These are phyloP conservation scores for Rhagoletis pomonella DNA, from an alignment of 1,140 invertebrate genomes.

Conservation along the genomic window DNA sequence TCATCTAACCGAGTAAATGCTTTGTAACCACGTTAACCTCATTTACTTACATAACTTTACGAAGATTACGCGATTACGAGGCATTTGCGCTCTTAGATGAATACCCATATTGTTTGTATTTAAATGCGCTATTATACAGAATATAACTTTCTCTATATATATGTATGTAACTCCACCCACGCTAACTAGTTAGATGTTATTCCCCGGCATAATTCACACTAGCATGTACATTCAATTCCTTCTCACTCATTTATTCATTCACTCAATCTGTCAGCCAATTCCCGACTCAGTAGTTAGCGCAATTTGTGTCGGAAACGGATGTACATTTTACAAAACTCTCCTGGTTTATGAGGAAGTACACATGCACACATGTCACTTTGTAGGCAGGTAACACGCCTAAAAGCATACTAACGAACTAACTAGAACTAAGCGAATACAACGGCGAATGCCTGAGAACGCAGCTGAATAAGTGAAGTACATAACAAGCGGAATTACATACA, in stretches of 20 bases:
- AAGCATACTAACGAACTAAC: neutral
- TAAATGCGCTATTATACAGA: neutral
- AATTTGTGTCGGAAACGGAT: conserved; percentile 48
- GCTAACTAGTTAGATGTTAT: neutral
- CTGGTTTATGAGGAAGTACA: conserved; percentile 13
- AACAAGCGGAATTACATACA: conserved; percentile 27
- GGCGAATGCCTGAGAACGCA: neutral
- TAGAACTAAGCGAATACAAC: neutral
- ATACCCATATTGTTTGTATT: no score
- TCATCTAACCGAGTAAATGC: no score
- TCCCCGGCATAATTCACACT: neutral
- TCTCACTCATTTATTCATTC: neutral
- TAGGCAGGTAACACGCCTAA: neutral
- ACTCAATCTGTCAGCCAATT: conserved; percentile 43
- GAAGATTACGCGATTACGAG: no score
- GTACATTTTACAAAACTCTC: conserved; percentile 36
- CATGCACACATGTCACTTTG: neutral
- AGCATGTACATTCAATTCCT: neutral
- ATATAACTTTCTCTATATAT: neutral
- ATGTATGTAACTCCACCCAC: neutral
- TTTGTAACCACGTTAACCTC: no score
- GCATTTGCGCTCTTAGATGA: no score
- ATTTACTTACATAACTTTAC: no score
- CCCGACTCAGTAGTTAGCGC: conserved; percentile 41
- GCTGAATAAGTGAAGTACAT: conserved; percentile 16